Conservation (phyloP, 2,888 invertebrate species). For the Nephrocerus scutellatus region DNA sequence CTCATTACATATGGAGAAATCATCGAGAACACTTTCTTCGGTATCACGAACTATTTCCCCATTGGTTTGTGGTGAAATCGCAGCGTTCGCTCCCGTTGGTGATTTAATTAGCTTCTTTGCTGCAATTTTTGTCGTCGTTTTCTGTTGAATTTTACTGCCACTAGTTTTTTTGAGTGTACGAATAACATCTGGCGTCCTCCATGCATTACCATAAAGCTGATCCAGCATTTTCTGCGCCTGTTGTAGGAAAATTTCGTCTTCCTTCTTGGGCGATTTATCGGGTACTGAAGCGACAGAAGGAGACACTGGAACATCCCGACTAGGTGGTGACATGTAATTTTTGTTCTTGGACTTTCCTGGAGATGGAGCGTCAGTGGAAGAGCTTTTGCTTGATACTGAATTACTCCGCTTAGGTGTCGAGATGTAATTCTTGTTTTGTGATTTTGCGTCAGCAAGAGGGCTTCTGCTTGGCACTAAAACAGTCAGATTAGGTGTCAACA, state of each 20-base stretch:
- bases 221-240: constrained; percentile 37
- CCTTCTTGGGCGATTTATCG: too few relatives aligned
- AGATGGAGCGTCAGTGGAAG: too few relatives aligned
- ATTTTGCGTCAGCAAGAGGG: too few relatives aligned
- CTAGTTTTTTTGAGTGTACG: constrained; percentile 33
- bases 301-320: too few relatives aligned
- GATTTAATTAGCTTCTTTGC: not conserved
- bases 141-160: constrained; percentile 18
- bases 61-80: not conserved
- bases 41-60: not conserved
- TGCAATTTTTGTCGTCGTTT: not conserved
- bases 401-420: too few relatives aligned
- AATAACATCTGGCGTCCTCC: constrained; percentile 45
- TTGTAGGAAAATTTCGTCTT: constrained; percentile 28
- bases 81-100: not conserved
- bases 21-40: constrained; percentile 34
- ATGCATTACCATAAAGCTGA: constrained; percentile 41
- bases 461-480: too few relatives aligned
- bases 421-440: too few relatives aligned
- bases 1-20: constrained; percentile 40
- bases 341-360: too few relatives aligned
- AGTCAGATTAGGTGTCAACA: too few relatives aligned
- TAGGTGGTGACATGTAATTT: too few relatives aligned
- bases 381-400: too few relatives aligned
- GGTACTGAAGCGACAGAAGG: too few relatives aligned